A percentile compares a stretch with the other conserved stretches of the same genome.
Conservation (phyloP, 2,113 vertebrate species). For the Rhynchomys soricoides region DNA sequence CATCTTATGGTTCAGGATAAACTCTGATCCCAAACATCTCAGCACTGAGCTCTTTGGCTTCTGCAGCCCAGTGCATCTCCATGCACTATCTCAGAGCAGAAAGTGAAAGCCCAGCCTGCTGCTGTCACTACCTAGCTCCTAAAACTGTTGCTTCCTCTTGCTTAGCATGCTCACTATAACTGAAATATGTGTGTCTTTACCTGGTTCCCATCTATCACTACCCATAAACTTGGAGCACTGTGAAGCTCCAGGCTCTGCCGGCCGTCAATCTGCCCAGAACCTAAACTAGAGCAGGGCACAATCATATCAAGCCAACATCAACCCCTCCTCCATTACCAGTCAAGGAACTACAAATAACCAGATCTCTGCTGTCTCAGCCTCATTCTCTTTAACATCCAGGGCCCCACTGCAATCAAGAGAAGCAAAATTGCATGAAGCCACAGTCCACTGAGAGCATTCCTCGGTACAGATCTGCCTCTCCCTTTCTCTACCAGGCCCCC, state of each 20-base stretch:
- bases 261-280: background rate
- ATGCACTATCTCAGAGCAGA: background rate
- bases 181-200: background rate
- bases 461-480: background rate
- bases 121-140: background rate
- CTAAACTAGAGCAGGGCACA: background rate
- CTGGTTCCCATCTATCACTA: background rate
- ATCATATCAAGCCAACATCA: background rate
- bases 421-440: background rate
- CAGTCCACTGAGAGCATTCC: background rate
- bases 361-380: background rate
- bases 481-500: background rate
- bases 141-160: background rate
- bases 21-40: background rate
- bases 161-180: background rate
- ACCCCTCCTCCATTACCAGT: background rate
- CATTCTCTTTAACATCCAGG: constrained; percentile 13
- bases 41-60: background rate
- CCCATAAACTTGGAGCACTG: background rate
- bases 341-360: background rate
- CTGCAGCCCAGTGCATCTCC: background rate
- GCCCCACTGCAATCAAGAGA: background rate
- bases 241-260: background rate
- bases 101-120: background rate
- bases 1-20: background rate